Evolutionary conservation across 2,888 invertebrate species (phyloP).

Genomic region (Diogma glabrata): DNA sequence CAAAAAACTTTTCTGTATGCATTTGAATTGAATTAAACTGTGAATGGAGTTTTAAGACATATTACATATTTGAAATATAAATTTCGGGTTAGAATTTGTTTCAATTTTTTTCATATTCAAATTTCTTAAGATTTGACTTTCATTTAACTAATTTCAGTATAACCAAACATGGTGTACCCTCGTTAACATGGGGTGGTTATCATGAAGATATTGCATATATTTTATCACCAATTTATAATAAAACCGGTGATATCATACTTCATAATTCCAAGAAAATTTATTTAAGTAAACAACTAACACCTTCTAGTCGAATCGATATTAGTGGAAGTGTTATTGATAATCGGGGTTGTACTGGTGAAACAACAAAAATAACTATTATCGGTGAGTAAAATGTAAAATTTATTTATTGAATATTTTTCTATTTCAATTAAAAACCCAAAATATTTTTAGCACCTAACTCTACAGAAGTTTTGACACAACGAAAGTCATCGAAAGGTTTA

Average conservation of each 20-base stretch:
- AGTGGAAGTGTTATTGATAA: conserved; percentile 26
- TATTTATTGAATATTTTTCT: background rate
- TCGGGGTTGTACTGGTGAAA: conserved; percentile 25
- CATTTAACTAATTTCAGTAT: background rate
- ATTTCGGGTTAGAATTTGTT: no score
- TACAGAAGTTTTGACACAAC: no score
- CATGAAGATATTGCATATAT: conserved; percentile 23
- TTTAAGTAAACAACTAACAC: conserved; percentile 13
- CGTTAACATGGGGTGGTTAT: conserved; percentile 31
- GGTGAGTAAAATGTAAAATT: conserved; percentile 20
- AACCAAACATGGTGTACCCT: conserved; percentile 19
- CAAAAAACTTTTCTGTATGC: no score
- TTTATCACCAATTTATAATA: conserved; percentile 20
- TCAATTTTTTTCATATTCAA: no score
- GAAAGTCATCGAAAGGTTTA: no score
- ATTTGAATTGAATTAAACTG: no score
- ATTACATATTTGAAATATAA: no score
- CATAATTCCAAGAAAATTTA: background rate
- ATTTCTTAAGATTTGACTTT: no score
- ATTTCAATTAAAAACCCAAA: background rate
- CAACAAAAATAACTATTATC: conserved; percentile 21
- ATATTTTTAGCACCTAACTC: no score
- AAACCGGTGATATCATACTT: background rate
- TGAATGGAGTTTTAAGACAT: no score
- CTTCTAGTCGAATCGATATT: conserved; percentile 18